These are phyloP conservation scores for Meteorus sp. DNA, from an alignment of 1,140 invertebrate genomes.

Conservation along the genomic window DNA sequence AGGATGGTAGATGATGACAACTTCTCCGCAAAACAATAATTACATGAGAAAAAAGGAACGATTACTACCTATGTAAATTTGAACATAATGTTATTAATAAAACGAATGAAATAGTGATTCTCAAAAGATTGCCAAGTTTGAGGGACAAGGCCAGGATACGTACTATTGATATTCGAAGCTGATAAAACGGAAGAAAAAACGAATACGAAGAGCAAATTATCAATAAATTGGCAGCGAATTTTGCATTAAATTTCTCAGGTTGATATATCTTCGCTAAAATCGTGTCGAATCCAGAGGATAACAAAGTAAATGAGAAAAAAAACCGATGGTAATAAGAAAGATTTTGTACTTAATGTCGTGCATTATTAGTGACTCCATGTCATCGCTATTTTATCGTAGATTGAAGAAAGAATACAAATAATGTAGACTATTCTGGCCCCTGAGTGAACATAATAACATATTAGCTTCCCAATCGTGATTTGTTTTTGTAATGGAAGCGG, in stretches of 20 bases:
- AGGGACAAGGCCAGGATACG: background rate
- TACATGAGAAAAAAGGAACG: constrained; percentile 5
- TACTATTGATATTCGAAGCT: background rate
- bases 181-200: constrained; percentile 12
- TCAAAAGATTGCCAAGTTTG: background rate
- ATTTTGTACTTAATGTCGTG: too few relatives aligned
- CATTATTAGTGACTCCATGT: too few relatives aligned
- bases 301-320: too few relatives aligned
- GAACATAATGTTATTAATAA: constrained; percentile 46
- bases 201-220: constrained; percentile 6
- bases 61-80: constrained; percentile 44
- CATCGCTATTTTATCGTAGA: too few relatives aligned
- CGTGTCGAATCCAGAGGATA: too few relatives aligned
- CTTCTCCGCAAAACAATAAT: constrained; percentile 36
- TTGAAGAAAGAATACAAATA: too few relatives aligned
- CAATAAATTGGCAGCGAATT: too few relatives aligned
- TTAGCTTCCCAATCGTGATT: constrained; percentile 2
- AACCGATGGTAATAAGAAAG: too few relatives aligned
- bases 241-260: too few relatives aligned
- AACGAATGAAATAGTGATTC: constrained; percentile 18
- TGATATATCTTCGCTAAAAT: too few relatives aligned
- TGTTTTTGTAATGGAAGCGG: constrained; percentile 20
- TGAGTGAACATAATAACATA: too few relatives aligned
- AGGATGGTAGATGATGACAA: constrained; percentile 34
- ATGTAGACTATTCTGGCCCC: too few relatives aligned